Percentiles rank a stretch among this genome's conserved stretches.
Evolutionary conservation across 2,113 vertebrate genomes (phyloP).

Genomic region (Ahaetulla prasina): DNA sequence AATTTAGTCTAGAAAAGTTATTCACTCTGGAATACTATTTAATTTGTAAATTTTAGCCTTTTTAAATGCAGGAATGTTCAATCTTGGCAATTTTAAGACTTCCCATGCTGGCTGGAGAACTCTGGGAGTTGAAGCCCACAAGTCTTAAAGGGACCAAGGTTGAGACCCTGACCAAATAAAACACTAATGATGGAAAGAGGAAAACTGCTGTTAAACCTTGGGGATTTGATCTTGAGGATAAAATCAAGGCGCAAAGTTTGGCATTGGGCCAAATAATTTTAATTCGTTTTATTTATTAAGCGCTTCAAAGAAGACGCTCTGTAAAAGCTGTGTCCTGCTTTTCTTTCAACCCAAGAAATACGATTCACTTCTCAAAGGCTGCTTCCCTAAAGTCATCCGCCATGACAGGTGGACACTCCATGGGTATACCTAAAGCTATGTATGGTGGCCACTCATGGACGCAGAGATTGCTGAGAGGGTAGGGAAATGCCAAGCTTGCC

Average conservation of each 20-base stretch:
- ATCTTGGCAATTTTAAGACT: not conserved
- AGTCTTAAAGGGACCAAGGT: not conserved
- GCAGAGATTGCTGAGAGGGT: too few species aligned
- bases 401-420: not conserved
- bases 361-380: not conserved
- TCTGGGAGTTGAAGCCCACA: not conserved
- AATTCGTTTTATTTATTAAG: not conserved
- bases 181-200: not conserved
- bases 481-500: too few species aligned
- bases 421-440: too few species aligned
- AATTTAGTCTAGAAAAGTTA: not conserved
- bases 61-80: not conserved
- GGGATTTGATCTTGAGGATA: not conserved
- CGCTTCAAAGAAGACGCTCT: not conserved
- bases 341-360: not conserved
- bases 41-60: not conserved
- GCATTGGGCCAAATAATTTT: not conserved
- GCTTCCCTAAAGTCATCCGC: not conserved
- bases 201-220: not conserved
- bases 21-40: not conserved
- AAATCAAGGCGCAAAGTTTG: not conserved
- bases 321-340: not conserved
- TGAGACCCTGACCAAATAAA: too few species aligned
- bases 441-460: too few species aligned
- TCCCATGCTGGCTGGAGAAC: not conserved